Evolutionary conservation across 2,797 vertebrate genomes (phyloP), one percentile per base, ranked within the genome.

Genomic region (Amblyraja radiata): DNA sequence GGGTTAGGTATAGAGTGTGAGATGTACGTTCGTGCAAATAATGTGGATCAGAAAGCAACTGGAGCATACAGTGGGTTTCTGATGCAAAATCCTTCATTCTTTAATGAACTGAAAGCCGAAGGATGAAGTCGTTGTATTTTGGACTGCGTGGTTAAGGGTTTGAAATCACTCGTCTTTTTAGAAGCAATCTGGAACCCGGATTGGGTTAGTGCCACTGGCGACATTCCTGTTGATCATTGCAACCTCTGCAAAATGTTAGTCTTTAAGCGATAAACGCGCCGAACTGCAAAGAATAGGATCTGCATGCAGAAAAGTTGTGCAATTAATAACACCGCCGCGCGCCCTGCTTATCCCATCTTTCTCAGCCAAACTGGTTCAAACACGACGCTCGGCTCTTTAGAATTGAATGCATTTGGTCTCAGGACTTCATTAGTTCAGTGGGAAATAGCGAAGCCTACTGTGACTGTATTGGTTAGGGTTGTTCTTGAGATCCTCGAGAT

Each of bases 121-220:
- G 96, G 95, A 96, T 95, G 96, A 95, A 96, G 96, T 96, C 96
- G 96, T 97, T 97, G 97, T 97, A 96, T 96, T 94, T 94, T 94
- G 95, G 95, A 95, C 95, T 95, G 95, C 95, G 96, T 94, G 95
- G 95, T 95, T 95, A 95, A 95, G 95, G 94, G 28, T 74, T 76
- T 18, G 23, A 92, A 74, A 46, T 71, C 90, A 39, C 71, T n/a
- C 71, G 46, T 92, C 21, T 71, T 74, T 2, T 92, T 28, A 46
- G 71, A 76, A 73, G 25, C 71, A 76, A 92, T 71, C 28, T 54
- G 54, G 46, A 92, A 36, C 65, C 88, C 58, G 25, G 21, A 73
- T 76, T 92, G 74, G 68, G 71, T 68, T 73, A 76, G 28, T 76
- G 71, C 54, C 71, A 58, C 36, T 92, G 25, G 23, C 90, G 46